phyloP scores from a whole-genome alignment of 2,797 vertebrate species.

The Lepus oiostolus region DNA sequence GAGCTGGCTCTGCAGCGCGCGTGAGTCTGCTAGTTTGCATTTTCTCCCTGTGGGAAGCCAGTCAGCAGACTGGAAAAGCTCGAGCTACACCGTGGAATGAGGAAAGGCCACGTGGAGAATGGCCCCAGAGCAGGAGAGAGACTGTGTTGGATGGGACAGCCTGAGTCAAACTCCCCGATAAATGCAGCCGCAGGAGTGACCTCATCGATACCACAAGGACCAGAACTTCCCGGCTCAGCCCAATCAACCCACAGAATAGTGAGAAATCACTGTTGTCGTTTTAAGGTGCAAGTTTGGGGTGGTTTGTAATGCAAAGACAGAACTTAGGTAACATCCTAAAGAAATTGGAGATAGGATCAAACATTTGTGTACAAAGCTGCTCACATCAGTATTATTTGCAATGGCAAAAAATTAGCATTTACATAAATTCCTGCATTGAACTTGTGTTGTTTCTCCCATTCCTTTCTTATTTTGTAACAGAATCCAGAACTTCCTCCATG shows the following conservation, averaged over 20 bases:
- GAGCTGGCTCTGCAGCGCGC: background rate
- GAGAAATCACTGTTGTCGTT: background rate
- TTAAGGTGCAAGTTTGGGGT: slow-evolving; percentile 18
- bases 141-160: background rate
- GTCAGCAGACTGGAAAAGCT: background rate
- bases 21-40: background rate
- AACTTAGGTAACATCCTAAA: background rate
- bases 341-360: background rate
- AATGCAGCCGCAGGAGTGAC: background rate
- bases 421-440: background rate
- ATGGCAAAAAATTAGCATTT: background rate
- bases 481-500: slow-evolving; percentile 37
- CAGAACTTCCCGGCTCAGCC: background rate
- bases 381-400: background rate
- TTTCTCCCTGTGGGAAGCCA: background rate
- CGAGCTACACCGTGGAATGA: background rate
- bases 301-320: background rate
- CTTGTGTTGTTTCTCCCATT: slow-evolving; percentile 1
- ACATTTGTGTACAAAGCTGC: background rate
- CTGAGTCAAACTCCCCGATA: background rate
- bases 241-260: background rate
- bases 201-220: background rate
- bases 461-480: background rate
- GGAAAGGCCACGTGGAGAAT: background rate
- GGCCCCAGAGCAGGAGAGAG: background rate